These are phyloP conservation scores for Brachypalpus laphriformis DNA, from an alignment of 2,888 invertebrate genomes.

Conservation along the genomic window DNA sequence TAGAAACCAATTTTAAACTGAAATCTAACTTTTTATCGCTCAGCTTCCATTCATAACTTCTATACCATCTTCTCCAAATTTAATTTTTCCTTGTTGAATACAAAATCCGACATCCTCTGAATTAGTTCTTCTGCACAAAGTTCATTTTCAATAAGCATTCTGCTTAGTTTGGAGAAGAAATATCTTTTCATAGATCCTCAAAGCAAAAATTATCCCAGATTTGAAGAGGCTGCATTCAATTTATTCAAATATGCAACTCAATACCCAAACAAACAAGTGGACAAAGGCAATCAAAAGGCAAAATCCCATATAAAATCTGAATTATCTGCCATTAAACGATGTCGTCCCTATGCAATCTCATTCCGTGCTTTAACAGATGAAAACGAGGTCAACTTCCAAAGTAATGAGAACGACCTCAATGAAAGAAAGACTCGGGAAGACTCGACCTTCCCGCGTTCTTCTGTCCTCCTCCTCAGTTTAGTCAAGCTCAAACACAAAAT, in stretches of 20 bases:
- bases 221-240: slow-evolving; percentile 34
- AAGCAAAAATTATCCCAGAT: not conserved
- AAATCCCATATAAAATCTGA: slow-evolving; percentile 31
- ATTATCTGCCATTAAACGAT: slow-evolving; percentile 26
- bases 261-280: slow-evolving; percentile 29
- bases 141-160: slow-evolving; percentile 30
- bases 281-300: slow-evolving; percentile 45
- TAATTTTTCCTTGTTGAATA: not conserved
- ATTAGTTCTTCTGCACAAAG: slow-evolving; percentile 5
- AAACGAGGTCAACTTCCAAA: slow-evolving; percentile 48
- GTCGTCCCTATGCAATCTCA: not conserved
- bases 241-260: slow-evolving; percentile 14
- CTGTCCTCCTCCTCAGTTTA: not conserved
- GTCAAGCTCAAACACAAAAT: slow-evolving; percentile 22
- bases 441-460: not conserved
- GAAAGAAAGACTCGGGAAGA: not conserved
- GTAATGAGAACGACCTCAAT: slow-evolving; percentile 43
- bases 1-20: not conserved
- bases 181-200: not conserved
- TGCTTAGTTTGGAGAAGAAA: not conserved
- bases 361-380: slow-evolving; percentile 42
- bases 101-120: not conserved
- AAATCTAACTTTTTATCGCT: not conserved
- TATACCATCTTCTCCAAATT: not conserved
- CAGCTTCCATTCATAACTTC: not conserved